These are phyloP conservation scores for Chrysemys picta DNA, from an alignment of 2,113 vertebrate species.

Conservation along the genomic window DNA sequence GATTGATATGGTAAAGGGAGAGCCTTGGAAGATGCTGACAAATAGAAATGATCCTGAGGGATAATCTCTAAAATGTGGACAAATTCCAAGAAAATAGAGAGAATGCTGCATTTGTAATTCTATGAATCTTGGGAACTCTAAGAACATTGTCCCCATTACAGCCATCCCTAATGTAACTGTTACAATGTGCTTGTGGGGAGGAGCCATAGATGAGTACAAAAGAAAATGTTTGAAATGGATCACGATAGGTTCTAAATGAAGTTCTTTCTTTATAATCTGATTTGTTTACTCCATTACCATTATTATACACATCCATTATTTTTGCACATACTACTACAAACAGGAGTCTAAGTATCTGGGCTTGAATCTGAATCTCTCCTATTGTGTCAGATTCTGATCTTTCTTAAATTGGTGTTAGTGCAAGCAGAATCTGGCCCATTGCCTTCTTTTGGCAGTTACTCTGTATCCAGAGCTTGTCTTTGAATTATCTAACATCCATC, in stretches of 20 bases:
- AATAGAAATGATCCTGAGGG: no score
- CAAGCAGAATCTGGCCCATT: background rate
- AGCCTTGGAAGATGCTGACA: no score
- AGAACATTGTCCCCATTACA: no score
- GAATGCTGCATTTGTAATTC: no score
- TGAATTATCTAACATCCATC: background rate
- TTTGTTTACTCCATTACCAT: background rate
- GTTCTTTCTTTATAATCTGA: background rate
- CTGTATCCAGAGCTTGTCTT: background rate
- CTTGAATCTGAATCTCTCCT: background rate
- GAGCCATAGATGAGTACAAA: no score
- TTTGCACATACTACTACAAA: background rate
- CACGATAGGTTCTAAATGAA: background rate
- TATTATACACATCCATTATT: background rate
- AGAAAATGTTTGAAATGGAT: background rate
- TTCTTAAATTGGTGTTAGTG: background rate
- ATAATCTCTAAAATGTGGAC: no score
- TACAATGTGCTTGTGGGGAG: no score
- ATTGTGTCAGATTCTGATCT: background rate
- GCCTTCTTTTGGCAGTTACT: background rate
- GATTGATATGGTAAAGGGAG: background rate
- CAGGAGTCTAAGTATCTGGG: background rate
- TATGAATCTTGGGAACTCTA: no score
- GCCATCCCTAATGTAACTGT: no score
- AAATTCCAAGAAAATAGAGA: no score